Base-by-base conservation (phyloP, 2,888 invertebrate genomes). In the Polydrusus pterygomalis region DNA sequence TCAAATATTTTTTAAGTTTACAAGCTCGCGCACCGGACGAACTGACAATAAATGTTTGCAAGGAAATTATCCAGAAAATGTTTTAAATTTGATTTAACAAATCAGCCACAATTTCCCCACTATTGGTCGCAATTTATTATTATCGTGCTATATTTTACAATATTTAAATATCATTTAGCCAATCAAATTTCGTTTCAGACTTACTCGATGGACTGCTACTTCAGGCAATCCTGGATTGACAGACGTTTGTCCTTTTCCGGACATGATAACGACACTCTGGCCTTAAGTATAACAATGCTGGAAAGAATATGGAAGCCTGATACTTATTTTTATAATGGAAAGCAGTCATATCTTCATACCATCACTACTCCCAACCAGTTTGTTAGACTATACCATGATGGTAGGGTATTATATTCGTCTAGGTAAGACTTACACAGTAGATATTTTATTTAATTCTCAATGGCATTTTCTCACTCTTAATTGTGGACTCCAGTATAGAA, bases 281-380 rank as follows among this genome's bases (percentile, higher is more conserved):
- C 96, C 56, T 90, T 97, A 47, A 96, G 95, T 82, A 97, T 97
- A 82, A 96, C 96, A 89, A 96, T 97, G 96, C 89, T 97, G 82
- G 96, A 97, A 86, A 91, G 96, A 83, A 97, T 98, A 83, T 98
- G 98, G 98, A 92, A 97, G 79, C 98, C 98, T 0, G 95, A 96
- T 88, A 96, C 95, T n/a, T 95, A 93, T 86, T 94, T 95, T 86
- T 92, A 93, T 87, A 95, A 95, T 85, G 95, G 95, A 72, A 94
- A 94, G 85, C 92, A 93, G 80, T 94, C 94, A 78, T 94, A 95
- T 87, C 89, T 95, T 73, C 96, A 96, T 88, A 94, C 93, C 75
- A 94, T 96, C 82, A 95, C 96, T 6, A 96, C 96, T n/a, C 97
- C 97, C 0, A 98, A 98, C 87, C 97, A 97, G 87, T 90, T 98